Conservation (phyloP, 1,140 invertebrate species). For the Eciton burchellii region DNA sequence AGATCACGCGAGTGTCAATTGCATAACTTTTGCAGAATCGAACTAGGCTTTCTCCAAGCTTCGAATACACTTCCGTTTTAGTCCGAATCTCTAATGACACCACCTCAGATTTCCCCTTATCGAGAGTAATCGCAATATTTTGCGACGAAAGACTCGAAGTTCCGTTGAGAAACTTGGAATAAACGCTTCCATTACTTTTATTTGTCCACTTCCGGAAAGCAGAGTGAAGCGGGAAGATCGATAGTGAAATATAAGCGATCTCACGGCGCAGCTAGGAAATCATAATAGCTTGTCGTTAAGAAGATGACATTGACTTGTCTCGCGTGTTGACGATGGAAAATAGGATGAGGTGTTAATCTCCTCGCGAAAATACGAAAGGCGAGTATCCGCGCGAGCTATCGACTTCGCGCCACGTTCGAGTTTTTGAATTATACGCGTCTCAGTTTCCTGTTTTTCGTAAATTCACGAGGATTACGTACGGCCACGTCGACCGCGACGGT, state of each 20-base stretch:
- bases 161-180: constrained; percentile 23
- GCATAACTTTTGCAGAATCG: background rate
- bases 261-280: constrained; percentile 29
- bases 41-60: background rate
- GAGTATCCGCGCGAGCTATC: background rate
- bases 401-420: background rate
- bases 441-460: background rate
- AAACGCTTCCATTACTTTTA: constrained; percentile 51
- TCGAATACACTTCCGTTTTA: background rate
- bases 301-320: constrained; percentile 44
- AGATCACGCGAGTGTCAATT: too few species aligned
- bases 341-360: constrained; percentile 1
- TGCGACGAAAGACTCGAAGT: constrained; percentile 24
- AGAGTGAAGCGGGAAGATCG: constrained; percentile 37
- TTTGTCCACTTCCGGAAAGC: constrained; percentile 36
- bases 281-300: constrained; percentile 33
- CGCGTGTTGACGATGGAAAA: background rate
- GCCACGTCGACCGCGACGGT: background rate
- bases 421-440: background rate
- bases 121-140: constrained; percentile 59
- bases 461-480: constrained; percentile 18
- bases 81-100: constrained; percentile 12
- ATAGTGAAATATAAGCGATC: constrained; percentile 46
- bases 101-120: constrained; percentile 3
- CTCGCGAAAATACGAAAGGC: background rate